Base-by-base conservation (phyloP, 2,797 vertebrate species). In the Tapera naevia region DNA sequence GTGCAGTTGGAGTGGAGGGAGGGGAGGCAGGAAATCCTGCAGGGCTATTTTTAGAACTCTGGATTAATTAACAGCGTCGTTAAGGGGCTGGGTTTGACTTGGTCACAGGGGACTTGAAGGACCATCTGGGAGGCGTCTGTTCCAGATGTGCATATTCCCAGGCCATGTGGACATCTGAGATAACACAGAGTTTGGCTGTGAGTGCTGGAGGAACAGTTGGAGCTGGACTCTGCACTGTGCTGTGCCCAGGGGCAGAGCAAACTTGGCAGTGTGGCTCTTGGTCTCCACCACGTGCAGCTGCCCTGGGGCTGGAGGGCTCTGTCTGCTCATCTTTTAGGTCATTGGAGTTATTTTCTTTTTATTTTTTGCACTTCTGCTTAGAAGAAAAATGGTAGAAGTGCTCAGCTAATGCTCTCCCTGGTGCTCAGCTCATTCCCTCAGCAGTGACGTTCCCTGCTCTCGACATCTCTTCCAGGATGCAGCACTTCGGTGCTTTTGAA, bases 11-110 rank as follows among this genome's bases (percentile, higher is more conserved):
- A 80, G 37, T 69, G 33, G 79, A 53, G 51, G 64, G 37, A 33
- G 46, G 28, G 30, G 48, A 83, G 89, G 54, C 91, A 88, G 94
- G 86, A 96, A 95, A 91, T 86, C 80, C 90, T 46, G 2, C 80
- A 13, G 88, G 54, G 64, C 27, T 93, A 9, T 35, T 90, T 93
- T 65, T 54, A n/a, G 24, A 66, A 2, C 46, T 82, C 45, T 11
- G 50, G 60, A 25, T 86, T 91, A 51, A 76, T 83, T 43, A 82
- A 30, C 1, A 0, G 17, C 4, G 0, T 57, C 1, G 0, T 91
- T 78, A 56, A 39, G 73, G 54, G 48, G 11, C n/a, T 0, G 30
- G 24, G 71, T 37, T 70, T 81, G 66, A 3, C 33, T 67, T 43
- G 73, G 17, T 14, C 3, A 1, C 69, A 22, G 69, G 17, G 37